Conservation (phyloP, 2,113 vertebrate genomes). For the Carassius gibelio region DNA sequence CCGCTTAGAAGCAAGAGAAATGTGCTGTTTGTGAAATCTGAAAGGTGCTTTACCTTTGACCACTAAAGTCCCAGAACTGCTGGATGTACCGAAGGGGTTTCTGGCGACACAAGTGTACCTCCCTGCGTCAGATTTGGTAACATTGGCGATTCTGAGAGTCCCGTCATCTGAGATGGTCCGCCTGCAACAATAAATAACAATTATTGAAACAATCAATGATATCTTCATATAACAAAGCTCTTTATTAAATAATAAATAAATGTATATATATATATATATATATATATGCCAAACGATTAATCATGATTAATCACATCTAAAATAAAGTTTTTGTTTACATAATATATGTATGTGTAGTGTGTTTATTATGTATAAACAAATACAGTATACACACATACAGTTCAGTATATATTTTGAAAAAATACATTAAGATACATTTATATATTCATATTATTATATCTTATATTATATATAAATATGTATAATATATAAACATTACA, state of each 20-base stretch:
- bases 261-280: too few relatives aligned
- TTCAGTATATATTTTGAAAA: too few relatives aligned
- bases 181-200: constrained; percentile 49
- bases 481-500: too few relatives aligned
- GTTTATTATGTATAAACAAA: too few relatives aligned
- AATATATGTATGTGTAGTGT: too few relatives aligned
- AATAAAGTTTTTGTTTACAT: too few relatives aligned
- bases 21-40: constrained; percentile 9
- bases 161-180: constrained; percentile 76
- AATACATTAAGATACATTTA: too few relatives aligned
- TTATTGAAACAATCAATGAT: background rate
- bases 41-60: constrained; percentile 82
- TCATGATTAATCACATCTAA: too few relatives aligned
- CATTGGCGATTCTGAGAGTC: constrained; percentile 82
- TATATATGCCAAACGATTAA: too few relatives aligned
- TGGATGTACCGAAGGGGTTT: constrained; percentile 82
- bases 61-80: constrained; percentile 77
- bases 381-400: too few relatives aligned
- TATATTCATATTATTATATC: too few relatives aligned
- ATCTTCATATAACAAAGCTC: background rate
- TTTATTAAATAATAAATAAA: background rate
- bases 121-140: constrained; percentile 78
- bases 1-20: constrained; percentile 52
- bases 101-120: constrained; percentile 81
- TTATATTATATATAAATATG: too few relatives aligned